Conservation (phyloP, 2,797 vertebrate genomes). For the Sitta carolinensis region DNA sequence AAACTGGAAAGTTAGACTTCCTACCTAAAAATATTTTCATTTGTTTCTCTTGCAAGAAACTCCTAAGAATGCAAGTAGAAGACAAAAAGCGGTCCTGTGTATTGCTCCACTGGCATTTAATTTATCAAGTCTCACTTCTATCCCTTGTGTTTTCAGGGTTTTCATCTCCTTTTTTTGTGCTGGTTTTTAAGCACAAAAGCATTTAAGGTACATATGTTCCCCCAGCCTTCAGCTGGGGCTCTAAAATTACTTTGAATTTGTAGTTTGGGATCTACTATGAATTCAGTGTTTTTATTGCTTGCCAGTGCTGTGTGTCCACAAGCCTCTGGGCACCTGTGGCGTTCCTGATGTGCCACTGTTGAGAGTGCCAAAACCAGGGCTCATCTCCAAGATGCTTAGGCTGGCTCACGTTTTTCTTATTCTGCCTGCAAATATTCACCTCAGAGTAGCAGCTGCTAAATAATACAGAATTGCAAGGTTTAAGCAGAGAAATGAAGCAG, state of each 20-base stretch:
- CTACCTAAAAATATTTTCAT: neutral
- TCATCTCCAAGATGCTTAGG: neutral
- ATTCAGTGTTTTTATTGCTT: neutral
- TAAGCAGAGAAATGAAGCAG: neutral
- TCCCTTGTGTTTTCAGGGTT: neutral
- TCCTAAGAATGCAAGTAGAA: neutral
- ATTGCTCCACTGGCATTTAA: neutral
- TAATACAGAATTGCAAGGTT: neutral
- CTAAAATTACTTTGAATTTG: neutral
- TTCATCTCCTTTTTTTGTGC: neutral
- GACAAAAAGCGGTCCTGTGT: too few relatives aligned
- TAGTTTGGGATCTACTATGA: neutral
- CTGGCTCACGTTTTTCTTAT: neutral
- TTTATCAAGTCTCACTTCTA: neutral
- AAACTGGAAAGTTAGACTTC: neutral
- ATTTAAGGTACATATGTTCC: neutral
- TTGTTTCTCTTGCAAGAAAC: neutral
- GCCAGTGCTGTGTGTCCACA: neutral
- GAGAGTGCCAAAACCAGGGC: neutral
- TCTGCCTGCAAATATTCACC: neutral
- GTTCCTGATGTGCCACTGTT: accelerated
- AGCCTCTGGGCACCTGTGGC: neutral
- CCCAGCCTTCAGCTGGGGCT: neutral
- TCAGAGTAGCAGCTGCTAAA: neutral
- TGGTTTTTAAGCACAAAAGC: neutral